Evolutionary conservation across 1,140 invertebrate species (phyloP).

Genomic region (Phortica variegata): DNA sequence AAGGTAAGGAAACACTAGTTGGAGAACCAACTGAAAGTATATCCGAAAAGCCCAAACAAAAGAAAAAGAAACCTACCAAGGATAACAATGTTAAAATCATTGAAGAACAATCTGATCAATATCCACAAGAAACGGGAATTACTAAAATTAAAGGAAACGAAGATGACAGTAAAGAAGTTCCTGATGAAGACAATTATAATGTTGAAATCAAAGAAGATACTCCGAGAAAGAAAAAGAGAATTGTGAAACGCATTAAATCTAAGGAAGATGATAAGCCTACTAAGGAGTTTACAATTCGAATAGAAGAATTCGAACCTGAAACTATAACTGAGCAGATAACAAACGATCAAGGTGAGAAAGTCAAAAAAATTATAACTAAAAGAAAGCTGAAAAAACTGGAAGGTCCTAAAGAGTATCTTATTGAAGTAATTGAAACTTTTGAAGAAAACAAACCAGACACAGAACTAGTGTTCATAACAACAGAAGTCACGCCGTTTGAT

Average conservation of each 20-base stretch:
- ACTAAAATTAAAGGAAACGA: conserved; percentile 11
- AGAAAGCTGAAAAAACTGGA: conserved; percentile 40
- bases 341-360: conserved; percentile 48
- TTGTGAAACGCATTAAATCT: conserved; percentile 8
- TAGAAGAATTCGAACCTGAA: conserved; percentile 52
- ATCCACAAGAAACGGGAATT: conserved; percentile 5
- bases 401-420: conserved; percentile 40
- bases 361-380: conserved; percentile 38
- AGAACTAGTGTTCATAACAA: conserved; percentile 34
- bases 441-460: conserved; percentile 48
- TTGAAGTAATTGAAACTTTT: conserved; percentile 42
- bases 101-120: conserved; percentile 18
- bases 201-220: conserved; percentile 21
- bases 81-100: conserved; percentile 37
- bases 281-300: conserved; percentile 28
- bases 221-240: conserved; percentile 38
- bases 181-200: conserved; percentile 14
- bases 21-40: conserved; percentile 13
- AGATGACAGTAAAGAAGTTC: conserved; percentile 14
- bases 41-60: conserved; percentile 23
- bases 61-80: conserved; percentile 46
- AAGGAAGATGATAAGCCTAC: neutral
- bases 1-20: neutral
- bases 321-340: conserved; percentile 33
- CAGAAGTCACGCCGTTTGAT: conserved; percentile 46